phyloP scores from a whole-genome alignment of 2,888 invertebrate genomes.

The Leptura quadrifasciata region DNA sequence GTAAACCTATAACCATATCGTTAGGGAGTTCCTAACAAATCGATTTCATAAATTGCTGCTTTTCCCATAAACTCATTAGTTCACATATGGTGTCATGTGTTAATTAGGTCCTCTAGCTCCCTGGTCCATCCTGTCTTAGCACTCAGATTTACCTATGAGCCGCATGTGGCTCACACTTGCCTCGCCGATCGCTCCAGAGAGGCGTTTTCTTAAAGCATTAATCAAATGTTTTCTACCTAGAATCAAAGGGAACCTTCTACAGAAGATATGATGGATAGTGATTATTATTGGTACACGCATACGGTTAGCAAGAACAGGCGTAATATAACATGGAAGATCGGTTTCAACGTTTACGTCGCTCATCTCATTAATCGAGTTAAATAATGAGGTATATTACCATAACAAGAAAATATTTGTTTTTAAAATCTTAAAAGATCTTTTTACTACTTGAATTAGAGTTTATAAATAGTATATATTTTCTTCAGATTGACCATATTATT shows the following conservation, averaged over 20 bases:
- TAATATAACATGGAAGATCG: conserved; percentile 44
- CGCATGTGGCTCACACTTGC: conserved; percentile 61
- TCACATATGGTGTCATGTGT: conserved; percentile 65
- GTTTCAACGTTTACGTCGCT: not conserved
- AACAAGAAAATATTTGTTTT: not conserved
- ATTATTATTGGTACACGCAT: conserved; percentile 56
- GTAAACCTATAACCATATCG: conserved; percentile 41
- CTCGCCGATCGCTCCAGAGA: conserved; percentile 48
- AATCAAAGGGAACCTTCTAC: conserved; percentile 58
- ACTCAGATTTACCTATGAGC: conserved; percentile 49
- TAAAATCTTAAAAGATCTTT: too few species aligned
- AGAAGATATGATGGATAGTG: conserved; percentile 52
- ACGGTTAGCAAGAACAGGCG: conserved; percentile 47
- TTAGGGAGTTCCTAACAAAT: conserved; percentile 60
- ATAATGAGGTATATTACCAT: not conserved
- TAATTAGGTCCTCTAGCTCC: conserved; percentile 61
- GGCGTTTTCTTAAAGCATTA: conserved; percentile 57
- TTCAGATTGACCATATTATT: too few species aligned
- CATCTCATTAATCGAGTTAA: conserved; percentile 20
- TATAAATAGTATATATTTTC: too few species aligned
- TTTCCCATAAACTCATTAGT: conserved; percentile 67
- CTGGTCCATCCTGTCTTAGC: conserved; percentile 55
- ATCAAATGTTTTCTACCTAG: conserved; percentile 55
- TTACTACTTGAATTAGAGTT: too few species aligned
- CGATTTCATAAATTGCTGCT: conserved; percentile 61